phyloP scores from a whole-genome alignment of 2,113 vertebrate genomes.

The Burhinus bistriatus region DNA sequence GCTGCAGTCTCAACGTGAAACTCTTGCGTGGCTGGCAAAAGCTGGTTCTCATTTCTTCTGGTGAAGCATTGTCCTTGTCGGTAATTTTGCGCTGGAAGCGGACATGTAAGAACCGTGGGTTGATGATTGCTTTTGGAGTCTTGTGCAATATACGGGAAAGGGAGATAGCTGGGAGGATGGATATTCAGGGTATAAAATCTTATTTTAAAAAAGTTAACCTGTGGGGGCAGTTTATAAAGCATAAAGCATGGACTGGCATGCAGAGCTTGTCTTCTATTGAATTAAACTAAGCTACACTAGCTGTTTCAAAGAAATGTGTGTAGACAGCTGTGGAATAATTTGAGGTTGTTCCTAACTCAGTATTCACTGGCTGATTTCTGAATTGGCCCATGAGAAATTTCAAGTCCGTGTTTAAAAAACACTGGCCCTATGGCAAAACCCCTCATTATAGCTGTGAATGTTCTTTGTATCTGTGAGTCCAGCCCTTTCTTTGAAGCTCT shows the following conservation, averaged over 20 bases:
- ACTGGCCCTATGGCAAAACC: not conserved
- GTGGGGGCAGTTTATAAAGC: not conserved
- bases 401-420: not conserved
- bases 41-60: fast-evolving
- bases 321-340: not conserved
- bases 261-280: not conserved
- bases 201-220: not conserved
- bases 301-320: fast-evolving
- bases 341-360: not conserved
- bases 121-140: not conserved
- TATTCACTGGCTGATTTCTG: not conserved
- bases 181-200: not conserved
- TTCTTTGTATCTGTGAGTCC: fast-evolving
- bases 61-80: fast-evolving
- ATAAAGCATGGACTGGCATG: not conserved
- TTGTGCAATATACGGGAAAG: not conserved
- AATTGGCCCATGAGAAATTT: not conserved
- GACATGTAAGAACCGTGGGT: fast-evolving
- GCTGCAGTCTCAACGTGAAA: fast-evolving
- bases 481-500: not conserved
- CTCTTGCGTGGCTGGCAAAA: fast-evolving
- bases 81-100: fast-evolving
- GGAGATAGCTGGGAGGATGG: not conserved
- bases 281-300: not conserved
- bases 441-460: not conserved